These are phyloP conservation scores for Quadroppia sp. DNA, from an alignment of 2,888 invertebrate species.

Conservation along the genomic window DNA sequence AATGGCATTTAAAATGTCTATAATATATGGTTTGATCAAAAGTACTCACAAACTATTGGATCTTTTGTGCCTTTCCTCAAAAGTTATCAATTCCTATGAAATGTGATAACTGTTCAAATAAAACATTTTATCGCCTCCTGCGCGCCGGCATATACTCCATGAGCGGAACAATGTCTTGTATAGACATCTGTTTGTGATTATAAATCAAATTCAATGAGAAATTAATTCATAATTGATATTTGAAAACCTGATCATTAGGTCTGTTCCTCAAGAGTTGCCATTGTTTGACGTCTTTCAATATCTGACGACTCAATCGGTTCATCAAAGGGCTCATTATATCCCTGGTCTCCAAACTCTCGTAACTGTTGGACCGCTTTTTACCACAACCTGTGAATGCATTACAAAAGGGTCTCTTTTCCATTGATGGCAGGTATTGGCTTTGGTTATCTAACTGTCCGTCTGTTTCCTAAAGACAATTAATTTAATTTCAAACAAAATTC, in stretches of 20 bases:
- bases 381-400: slow-evolving; percentile 46
- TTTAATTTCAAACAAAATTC: not conserved
- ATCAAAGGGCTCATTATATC: slow-evolving; percentile 27
- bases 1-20: no score
- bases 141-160: not conserved
- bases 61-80: no score
- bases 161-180: not conserved
- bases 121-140: not conserved
- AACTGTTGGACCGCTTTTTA: slow-evolving; percentile 39
- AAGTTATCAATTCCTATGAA: no score
- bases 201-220: no score
- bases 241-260: slow-evolving; percentile 17
- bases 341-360: slow-evolving; percentile 1
- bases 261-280: slow-evolving; percentile 29
- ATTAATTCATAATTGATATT: no score
- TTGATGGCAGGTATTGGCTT: slow-evolving; percentile 8
- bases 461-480: not conserved
- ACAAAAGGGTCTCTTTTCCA: slow-evolving; percentile 44
- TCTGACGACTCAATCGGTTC: slow-evolving; percentile 38
- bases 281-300: slow-evolving; percentile 26
- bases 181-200: no score
- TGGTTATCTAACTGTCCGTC: slow-evolving; percentile 26
- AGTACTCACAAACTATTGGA: no score
- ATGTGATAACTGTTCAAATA: no score
- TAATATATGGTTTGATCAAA: no score